Conservation (phyloP, 2,797 vertebrate species). For the Vultur gryphus region DNA sequence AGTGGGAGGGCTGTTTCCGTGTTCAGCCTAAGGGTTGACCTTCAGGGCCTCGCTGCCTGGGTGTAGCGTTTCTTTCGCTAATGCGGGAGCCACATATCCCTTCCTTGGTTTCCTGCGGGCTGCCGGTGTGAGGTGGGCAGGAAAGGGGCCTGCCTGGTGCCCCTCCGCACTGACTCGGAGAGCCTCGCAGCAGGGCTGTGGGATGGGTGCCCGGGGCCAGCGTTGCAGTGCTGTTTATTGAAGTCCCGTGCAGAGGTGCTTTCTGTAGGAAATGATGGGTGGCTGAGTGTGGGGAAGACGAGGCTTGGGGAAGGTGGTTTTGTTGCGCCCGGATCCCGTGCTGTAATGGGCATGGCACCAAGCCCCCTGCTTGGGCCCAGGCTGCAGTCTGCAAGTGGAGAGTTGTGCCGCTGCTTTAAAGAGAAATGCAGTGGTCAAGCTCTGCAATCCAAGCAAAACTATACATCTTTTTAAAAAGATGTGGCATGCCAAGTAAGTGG, state of each 20-base stretch:
- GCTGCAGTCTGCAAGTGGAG: background rate
- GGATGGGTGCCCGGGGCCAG: background rate
- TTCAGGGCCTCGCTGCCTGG: accelerated
- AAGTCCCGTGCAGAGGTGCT: too few relatives aligned
- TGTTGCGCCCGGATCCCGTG: accelerated
- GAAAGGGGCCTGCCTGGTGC: background rate
- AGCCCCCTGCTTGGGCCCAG: background rate
- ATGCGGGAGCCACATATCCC: accelerated
- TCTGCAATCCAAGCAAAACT: background rate
- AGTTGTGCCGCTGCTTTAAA: background rate
- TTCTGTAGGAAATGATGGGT: background rate
- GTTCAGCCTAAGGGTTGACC: accelerated
- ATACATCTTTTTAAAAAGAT: background rate
- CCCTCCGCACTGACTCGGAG: accelerated
- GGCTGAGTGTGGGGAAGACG: background rate
- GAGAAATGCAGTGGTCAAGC: background rate
- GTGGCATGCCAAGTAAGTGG: background rate
- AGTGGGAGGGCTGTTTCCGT: accelerated
- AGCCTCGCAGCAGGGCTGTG: background rate
- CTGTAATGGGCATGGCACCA: accelerated
- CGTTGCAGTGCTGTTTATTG: too few relatives aligned
- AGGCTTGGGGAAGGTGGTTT: background rate
- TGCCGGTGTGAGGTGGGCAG: background rate
- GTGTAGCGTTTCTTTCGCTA: too few relatives aligned
- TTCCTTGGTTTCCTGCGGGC: background rate